Evolutionary conservation across 2,888 invertebrate species (phyloP).

Genomic region (Noctua janthe): DNA sequence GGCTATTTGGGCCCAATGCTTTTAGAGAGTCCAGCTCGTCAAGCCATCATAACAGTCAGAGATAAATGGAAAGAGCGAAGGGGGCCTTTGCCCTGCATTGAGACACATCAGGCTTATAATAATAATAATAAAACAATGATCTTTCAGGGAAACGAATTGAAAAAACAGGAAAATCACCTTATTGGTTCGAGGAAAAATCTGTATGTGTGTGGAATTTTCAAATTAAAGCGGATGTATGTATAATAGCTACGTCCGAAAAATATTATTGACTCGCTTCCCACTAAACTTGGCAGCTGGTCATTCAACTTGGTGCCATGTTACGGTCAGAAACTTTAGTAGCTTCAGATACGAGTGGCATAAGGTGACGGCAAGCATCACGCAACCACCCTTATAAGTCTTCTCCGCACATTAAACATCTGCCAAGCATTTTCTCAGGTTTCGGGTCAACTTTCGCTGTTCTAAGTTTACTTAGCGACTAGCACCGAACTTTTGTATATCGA

Average conservation of each 20-base stretch:
- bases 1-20: too few species aligned
- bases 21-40: too few species aligned
- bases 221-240: neutral
- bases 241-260: too few species aligned
- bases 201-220: neutral
- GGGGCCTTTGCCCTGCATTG: too few species aligned
- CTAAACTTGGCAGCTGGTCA: conserved; percentile 18
- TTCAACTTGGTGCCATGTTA: conserved; percentile 31
- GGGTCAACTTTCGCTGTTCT: conserved; percentile 1
- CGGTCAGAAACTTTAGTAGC: conserved; percentile 9
- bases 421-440: neutral
- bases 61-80: too few species aligned
- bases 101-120: too few species aligned
- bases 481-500: neutral
- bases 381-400: conserved; percentile 5
- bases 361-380: conserved; percentile 8
- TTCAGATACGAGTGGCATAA: conserved; percentile 12
- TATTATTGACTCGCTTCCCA: neutral
- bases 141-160: conserved; percentile 1
- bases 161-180: neutral
- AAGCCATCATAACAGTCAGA: too few species aligned
- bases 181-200: neutral
- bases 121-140: neutral
- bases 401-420: conserved; percentile 4
- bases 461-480: neutral